Base-by-base conservation (phyloP, 2,888 invertebrate species). In the Artemia sp. region DNA sequence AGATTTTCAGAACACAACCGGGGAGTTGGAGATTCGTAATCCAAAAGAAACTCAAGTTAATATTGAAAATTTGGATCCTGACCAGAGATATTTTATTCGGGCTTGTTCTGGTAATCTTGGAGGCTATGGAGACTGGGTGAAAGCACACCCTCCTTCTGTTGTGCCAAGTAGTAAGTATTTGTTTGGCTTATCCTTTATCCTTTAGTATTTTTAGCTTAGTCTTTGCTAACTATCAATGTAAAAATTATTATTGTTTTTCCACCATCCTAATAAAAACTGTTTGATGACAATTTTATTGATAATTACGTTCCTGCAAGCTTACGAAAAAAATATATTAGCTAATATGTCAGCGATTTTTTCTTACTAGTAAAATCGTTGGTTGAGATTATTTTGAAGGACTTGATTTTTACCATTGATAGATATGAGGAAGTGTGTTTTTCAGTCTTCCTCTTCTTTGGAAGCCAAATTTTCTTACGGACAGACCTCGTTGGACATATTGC, bases 31-130 rank as follows among this genome's bases (percentile, higher is more conserved):
- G 75, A 83, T 94, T 66, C 76, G 76, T 24, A 69, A 70, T 19
- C 50, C 64, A 11, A 51, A 85, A 71, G 82, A 82, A 73, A 79
- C 83, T 70, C 82, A 83, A 73, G 84, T 83, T 74, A 81, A 81
- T 71, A 82, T 88, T 71, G 83, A 83, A n/a, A 88, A 88, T 66
- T 81, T 96, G 72, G 85, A 85, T n/a, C 86, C 90, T 74, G 93
- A 94, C 8, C 83, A 88, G 24, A 83, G 87, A 73, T 95, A 94
- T 80, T 91, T 88, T 80, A 90, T 95, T 78, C 84, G 95, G 72
- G 90, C 92, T 0, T 84, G 89, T n/a, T 90, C 92, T 68, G 94
- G 95, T 68, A 96, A 96, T 77, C 82, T 94, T 73, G 91, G 90
- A 77, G 95, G 94, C 1, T 95, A 87, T 83, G 92, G 94, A 51